These are phyloP conservation scores for Drosophila ogumai DNA, from an alignment of 1,140 invertebrate species.

Conservation along the genomic window DNA sequence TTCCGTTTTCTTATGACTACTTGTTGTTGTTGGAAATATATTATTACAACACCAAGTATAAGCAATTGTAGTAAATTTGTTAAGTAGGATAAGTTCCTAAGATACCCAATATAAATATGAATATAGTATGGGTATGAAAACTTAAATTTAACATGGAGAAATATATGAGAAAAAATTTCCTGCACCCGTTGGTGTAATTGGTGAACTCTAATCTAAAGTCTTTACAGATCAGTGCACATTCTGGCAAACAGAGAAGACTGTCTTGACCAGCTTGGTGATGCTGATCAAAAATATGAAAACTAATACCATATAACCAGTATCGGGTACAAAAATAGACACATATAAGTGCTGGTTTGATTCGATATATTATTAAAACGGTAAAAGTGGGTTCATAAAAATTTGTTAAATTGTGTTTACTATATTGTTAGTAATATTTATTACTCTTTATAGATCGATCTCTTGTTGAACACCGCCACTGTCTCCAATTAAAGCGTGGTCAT, in stretches of 20 bases:
- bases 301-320: too few relatives aligned
- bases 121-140: background rate
- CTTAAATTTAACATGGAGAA: background rate
- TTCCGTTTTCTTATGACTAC: background rate
- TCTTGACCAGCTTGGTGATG: background rate
- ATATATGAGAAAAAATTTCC: background rate
- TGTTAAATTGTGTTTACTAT: background rate
- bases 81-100: background rate
- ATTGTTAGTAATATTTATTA: background rate
- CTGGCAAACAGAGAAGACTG: background rate
- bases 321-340: background rate
- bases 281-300: background rate
- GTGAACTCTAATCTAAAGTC: background rate
- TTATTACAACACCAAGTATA: background rate
- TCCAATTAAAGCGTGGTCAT: constrained; percentile 17
- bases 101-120: background rate
- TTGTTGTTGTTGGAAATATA: constrained; percentile 1
- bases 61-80: background rate
- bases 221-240: too few relatives aligned
- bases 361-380: background rate
- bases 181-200: background rate
- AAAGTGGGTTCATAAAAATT: background rate
- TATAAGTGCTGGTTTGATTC: background rate
- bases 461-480: background rate
- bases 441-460: background rate